These are phyloP conservation scores for Hybognathus amarus DNA, from an alignment of 2,797 vertebrate species.

Conservation along the genomic window DNA sequence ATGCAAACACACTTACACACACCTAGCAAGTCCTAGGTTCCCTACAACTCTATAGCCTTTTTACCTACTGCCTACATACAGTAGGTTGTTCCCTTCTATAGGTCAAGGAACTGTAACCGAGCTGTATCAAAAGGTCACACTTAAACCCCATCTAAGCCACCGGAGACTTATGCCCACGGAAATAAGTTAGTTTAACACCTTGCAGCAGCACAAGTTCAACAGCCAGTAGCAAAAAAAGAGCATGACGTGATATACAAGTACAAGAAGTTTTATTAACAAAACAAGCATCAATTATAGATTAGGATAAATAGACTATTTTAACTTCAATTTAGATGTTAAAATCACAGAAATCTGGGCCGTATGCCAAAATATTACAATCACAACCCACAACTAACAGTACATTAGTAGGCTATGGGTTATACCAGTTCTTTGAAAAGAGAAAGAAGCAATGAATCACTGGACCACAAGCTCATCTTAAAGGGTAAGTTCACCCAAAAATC, in stretches of 20 bases:
- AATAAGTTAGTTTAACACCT: not conserved
- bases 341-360: not conserved
- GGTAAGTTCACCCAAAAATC: too few relatives aligned
- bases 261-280: not conserved
- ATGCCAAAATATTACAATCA: not conserved
- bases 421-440: not conserved
- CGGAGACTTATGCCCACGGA: not conserved
- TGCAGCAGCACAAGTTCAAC: not conserved
- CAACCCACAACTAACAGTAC: not conserved
- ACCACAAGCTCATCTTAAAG: not conserved
- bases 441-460: not conserved
- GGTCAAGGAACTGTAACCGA: not conserved
- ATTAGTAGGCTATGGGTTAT: not conserved
- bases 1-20: constrained; percentile 30
- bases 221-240: not conserved
- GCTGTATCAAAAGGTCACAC: not conserved
- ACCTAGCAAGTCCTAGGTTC: constrained; percentile 3
- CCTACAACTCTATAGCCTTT: not conserved
- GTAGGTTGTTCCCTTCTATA: not conserved
- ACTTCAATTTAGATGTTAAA: not conserved
- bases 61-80: not conserved
- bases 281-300: not conserved
- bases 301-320: not conserved
- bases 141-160: not conserved
- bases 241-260: not conserved